Conservation (phyloP, 2,797 vertebrate species). For the Synanceia verrucosa region DNA sequence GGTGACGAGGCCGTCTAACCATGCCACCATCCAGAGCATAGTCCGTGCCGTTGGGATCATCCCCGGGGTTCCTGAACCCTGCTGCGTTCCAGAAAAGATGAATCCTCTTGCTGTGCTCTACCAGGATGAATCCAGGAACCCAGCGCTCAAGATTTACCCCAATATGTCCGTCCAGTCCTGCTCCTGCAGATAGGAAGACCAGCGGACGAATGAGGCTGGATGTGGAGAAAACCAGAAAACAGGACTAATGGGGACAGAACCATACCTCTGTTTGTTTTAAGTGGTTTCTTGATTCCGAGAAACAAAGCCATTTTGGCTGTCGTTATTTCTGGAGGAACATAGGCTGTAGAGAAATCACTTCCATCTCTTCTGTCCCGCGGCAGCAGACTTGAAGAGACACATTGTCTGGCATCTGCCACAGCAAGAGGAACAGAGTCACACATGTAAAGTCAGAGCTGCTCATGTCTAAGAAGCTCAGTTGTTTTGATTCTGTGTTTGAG, state of each 20-base stretch:
- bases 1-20: constrained; percentile 92
- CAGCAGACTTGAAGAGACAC: constrained; percentile 81
- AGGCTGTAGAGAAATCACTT: constrained; percentile 65
- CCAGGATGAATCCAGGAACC: constrained; percentile 89
- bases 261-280: constrained; percentile 54
- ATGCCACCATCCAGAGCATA: constrained; percentile 97
- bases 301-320: constrained; percentile 48
- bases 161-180: constrained; percentile 96
- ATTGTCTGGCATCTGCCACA: constrained; percentile 74
- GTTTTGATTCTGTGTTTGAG: constrained; percentile 57
- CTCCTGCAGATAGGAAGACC: constrained; percentile 86
- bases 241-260: constrained; percentile 44
- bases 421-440: constrained; percentile 53
- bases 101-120: constrained; percentile 91
- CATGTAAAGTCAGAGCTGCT: constrained; percentile 48
- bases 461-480: constrained; percentile 46
- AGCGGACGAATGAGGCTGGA: constrained; percentile 13
- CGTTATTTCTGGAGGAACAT: constrained; percentile 53
- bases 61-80: constrained; percentile 93
- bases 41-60: constrained; percentile 94
- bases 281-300: constrained; percentile 49
- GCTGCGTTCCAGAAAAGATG: constrained; percentile 95
- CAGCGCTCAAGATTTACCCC: constrained; percentile 93
- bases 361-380: constrained; percentile 65
- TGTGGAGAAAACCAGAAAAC: constrained; percentile 39